Conservation (phyloP, 2,888 invertebrate species). For the Diogma glabrata region DNA sequence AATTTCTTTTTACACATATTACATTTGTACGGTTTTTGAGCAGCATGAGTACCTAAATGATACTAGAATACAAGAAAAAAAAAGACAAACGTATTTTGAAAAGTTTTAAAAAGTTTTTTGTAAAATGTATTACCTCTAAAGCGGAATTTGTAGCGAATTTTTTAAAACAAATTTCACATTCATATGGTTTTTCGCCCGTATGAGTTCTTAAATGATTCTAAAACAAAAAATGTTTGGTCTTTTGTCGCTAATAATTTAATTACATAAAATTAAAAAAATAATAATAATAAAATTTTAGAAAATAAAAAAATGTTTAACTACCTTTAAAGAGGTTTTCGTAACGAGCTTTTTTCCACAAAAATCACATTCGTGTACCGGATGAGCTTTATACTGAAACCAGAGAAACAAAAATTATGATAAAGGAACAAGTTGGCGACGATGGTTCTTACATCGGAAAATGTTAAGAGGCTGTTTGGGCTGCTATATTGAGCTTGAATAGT, state of each 20-base stretch:
- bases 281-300: neutral
- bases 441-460: slow-evolving; percentile 1
- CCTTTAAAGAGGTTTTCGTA: slow-evolving; percentile 7
- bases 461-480: slow-evolving; percentile 2
- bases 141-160: slow-evolving; percentile 9
- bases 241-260: neutral
- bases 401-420: too few species aligned
- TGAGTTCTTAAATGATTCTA: slow-evolving; percentile 9
- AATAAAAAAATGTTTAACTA: neutral
- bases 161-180: slow-evolving; percentile 9
- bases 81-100: too few species aligned
- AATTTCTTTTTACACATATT: too few species aligned
- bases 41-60: too few species aligned
- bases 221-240: slow-evolving; percentile 6
- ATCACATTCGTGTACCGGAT: slow-evolving; percentile 7
- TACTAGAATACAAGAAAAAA: too few species aligned
- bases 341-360: slow-evolving; percentile 8
- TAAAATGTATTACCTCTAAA: slow-evolving; percentile 5
- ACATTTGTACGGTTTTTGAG: too few species aligned
- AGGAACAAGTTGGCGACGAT: neutral
- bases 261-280: slow-evolving; percentile 1
- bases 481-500: slow-evolving; percentile 2
- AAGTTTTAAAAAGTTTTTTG: too few species aligned
- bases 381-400: slow-evolving; percentile 6
- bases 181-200: slow-evolving; percentile 9